These are phyloP conservation scores for Melikaiella ostensackeni DNA, from an alignment of 2,888 invertebrate species.

Conservation along the genomic window DNA sequence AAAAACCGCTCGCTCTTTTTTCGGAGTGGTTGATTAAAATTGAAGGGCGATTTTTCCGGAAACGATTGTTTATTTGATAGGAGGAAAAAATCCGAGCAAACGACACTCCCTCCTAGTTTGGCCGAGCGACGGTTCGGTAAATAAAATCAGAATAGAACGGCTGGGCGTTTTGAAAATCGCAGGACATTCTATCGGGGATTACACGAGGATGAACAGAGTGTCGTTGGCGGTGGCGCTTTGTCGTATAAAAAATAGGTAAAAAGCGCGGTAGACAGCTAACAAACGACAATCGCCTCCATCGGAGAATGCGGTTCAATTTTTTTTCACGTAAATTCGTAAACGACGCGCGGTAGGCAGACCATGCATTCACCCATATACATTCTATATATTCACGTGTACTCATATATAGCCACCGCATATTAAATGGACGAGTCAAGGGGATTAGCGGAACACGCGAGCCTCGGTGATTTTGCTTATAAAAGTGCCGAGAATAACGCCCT, in stretches of 20 bases:
- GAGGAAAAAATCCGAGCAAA: conserved; percentile 18
- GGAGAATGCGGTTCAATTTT: conserved; percentile 41
- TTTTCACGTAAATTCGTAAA: conserved; percentile 40
- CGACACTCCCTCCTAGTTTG: background rate
- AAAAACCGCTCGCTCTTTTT: background rate
- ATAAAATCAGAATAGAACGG: conserved; percentile 52
- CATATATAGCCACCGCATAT: conserved; percentile 58
- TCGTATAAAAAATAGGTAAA: conserved; percentile 71
- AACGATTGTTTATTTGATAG: conserved; percentile 12
- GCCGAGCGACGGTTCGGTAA: conserved; percentile 20
- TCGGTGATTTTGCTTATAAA: conserved; percentile 49
- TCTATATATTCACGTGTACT: background rate
- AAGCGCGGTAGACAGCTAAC: conserved; percentile 70
- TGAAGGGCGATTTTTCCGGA: conserved; percentile 32
- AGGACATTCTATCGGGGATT: conserved; percentile 34
- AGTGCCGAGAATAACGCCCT: conserved; percentile 33
- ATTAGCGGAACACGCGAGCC: conserved; percentile 66
- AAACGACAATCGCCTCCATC: conserved; percentile 65
- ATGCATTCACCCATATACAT: conserved; percentile 36
- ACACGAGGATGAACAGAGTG: conserved; percentile 39
- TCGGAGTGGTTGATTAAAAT: conserved; percentile 15
- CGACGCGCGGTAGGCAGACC: conserved; percentile 33
- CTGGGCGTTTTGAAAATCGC: conserved; percentile 44
- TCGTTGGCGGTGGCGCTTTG: conserved; percentile 63
- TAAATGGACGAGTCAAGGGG: conserved; percentile 72